Base-by-base conservation (phyloP, 2,888 invertebrate genomes). In the Leucophenga montana region DNA sequence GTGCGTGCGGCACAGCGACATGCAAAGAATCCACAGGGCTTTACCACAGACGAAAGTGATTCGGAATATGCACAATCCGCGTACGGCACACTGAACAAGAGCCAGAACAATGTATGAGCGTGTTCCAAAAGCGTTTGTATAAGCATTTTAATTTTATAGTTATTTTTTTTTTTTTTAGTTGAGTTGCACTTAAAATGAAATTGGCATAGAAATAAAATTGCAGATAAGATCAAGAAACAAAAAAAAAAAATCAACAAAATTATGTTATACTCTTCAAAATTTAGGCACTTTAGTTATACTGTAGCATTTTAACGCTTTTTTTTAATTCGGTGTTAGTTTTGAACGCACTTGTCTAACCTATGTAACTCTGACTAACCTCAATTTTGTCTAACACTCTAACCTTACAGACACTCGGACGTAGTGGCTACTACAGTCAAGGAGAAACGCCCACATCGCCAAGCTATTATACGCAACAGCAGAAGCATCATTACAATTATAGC, bases 1-100 rank as follows among this genome's bases (percentile, higher is more conserved):
- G 96, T 99, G 84, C 92, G 98, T 8, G 96, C 97, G 84, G 97
- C 97, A 44, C 96, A 97, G 86, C 98, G 98, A 88, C 94, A 94
- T 86, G 90, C 92, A 70, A 92, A 92, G 76, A 91, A 92, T 1
- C 91, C 91, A 0, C 93, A 82, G 4, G 89, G 89, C 22, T 86
- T 85, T 65, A 83, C 85, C 69, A 88, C 88, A 1, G 89, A 89
- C 57, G 95, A 95, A 53, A 93, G 93, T 5, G 94, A 94, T 77
- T 90, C 90, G 0, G 92, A 92, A 69, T 88, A 87, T 68, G 82
- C 78, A 39, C 77, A 78, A 13, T 83, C 83, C 46, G 73, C 84
- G 11, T 88, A 87, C 69, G 83, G 87, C 67, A 85, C 85, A 54
- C 72, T 87, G 56, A 86, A 86, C 71, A 78, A 72, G 74, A 86